These are phyloP conservation scores for Rhynchotus rufescens DNA, from an alignment of 2,797 vertebrate genomes.

Conservation along the genomic window DNA sequence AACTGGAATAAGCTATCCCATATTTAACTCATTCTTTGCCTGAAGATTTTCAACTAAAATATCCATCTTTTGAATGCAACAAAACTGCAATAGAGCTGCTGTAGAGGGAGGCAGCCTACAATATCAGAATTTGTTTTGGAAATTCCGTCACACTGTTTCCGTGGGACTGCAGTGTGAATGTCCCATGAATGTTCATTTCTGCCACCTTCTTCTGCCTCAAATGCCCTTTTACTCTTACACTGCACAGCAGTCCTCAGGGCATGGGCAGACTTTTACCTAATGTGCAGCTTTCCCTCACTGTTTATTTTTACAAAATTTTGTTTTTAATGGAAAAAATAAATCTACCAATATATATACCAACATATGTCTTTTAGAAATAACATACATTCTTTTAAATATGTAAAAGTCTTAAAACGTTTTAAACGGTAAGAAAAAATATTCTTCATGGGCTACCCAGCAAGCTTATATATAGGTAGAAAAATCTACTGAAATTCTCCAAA, in stretches of 20 bases:
- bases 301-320: neutral
- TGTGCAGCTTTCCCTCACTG: neutral
- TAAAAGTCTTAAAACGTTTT: neutral
- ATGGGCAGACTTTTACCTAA: neutral
- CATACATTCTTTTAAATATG: neutral
- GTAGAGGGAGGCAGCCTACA: neutral
- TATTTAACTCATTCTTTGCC: neutral
- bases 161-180: neutral
- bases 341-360: neutral
- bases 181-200: neutral
- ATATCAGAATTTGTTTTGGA: neutral
- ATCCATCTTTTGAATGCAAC: neutral
- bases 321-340: neutral
- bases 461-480: neutral
- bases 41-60: constrained; percentile 12
- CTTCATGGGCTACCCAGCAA: neutral
- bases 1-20: neutral
- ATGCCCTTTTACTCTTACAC: neutral
- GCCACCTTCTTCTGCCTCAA: neutral
- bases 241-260: neutral
- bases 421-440: neutral
- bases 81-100: neutral
- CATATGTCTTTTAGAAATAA: neutral
- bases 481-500: neutral
- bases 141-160: neutral